These are phyloP conservation scores for Montipora cactus DNA, from an alignment of 64 coral and sea anemone genomes.

Conservation along the genomic window DNA sequence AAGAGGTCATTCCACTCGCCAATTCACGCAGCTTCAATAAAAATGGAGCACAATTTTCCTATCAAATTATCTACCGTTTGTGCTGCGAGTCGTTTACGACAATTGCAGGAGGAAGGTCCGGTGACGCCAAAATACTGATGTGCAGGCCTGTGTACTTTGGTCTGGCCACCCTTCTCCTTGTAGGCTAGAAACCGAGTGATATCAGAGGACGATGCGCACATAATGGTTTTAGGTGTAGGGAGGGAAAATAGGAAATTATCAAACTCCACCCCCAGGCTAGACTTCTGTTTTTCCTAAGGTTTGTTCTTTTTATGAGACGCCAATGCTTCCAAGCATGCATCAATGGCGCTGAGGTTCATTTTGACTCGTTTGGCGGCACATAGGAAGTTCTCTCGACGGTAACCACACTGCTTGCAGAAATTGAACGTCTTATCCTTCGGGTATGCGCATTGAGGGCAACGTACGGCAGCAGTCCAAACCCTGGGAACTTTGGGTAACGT, in stretches of 20 bases:
- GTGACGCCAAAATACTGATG: not conserved
- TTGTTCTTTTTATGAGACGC: not conserved
- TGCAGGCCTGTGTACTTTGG: not conserved
- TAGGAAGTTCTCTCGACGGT: not conserved
- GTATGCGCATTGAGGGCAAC: constrained; percentile 60
- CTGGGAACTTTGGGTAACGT: not conserved
- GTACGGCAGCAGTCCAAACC: constrained; percentile 30
- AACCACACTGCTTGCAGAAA: constrained; percentile 71
- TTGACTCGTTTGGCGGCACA: not conserved
- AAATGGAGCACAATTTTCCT: constrained; percentile 53
- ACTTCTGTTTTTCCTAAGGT: constrained; percentile 44
- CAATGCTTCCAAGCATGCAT: not conserved
- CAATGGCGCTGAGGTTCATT: not conserved
- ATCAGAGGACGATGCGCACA: not conserved
- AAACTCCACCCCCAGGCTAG: not conserved
- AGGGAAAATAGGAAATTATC: constrained; percentile 29
- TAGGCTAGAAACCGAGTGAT: constrained; percentile 39
- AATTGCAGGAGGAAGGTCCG: not conserved
- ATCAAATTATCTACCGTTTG: constrained; percentile 43
- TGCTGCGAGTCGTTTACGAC: constrained; percentile 26
- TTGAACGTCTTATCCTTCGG: constrained; percentile 32
- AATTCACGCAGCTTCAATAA: not conserved
- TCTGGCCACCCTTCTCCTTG: constrained; percentile 38
- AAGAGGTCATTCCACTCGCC: constrained; percentile 5
- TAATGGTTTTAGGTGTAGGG: constrained; percentile 3